These are phyloP conservation scores for Phasia obesa DNA, from an alignment of 2,888 invertebrate genomes.

Conservation along the genomic window DNA sequence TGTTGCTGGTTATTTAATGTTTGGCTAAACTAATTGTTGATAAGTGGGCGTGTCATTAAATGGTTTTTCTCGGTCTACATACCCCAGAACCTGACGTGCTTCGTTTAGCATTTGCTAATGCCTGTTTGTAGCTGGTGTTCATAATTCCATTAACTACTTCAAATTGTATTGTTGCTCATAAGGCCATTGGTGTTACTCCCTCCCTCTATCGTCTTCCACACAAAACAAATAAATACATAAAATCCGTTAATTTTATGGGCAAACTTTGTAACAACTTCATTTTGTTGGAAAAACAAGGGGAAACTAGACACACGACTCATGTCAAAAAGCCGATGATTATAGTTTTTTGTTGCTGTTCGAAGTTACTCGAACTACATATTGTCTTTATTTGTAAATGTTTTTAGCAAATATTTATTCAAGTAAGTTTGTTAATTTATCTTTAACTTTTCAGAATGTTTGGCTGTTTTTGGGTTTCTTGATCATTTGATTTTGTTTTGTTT, in stretches of 20 bases:
- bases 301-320: constrained; percentile 48
- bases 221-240: constrained; percentile 3
- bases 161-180: constrained; percentile 40
- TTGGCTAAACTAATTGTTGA: constrained; percentile 70
- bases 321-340: constrained; percentile 65
- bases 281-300: constrained; percentile 23
- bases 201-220: not conserved
- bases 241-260: constrained; percentile 51
- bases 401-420: constrained; percentile 21
- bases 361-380: not conserved
- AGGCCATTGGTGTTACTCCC: constrained; percentile 44
- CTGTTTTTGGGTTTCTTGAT: constrained; percentile 15
- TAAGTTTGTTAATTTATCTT: constrained; percentile 42
- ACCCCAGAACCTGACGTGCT: constrained; percentile 33
- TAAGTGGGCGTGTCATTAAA: constrained; percentile 73
- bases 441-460: not conserved
- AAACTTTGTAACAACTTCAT: constrained; percentile 58
- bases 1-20: constrained; percentile 36
- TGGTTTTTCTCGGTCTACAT: constrained; percentile 51
- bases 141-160: constrained; percentile 67
- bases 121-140: constrained; percentile 46
- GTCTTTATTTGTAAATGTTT: constrained; percentile 14
- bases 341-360: constrained; percentile 19
- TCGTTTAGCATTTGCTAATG: constrained; percentile 47
- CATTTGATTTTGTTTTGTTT: not conserved